Evolutionary conservation across 2,888 invertebrate genomes (phyloP), one percentile per base, ranked within the genome.

Genomic region (Lasioglossum marginatum): DNA sequence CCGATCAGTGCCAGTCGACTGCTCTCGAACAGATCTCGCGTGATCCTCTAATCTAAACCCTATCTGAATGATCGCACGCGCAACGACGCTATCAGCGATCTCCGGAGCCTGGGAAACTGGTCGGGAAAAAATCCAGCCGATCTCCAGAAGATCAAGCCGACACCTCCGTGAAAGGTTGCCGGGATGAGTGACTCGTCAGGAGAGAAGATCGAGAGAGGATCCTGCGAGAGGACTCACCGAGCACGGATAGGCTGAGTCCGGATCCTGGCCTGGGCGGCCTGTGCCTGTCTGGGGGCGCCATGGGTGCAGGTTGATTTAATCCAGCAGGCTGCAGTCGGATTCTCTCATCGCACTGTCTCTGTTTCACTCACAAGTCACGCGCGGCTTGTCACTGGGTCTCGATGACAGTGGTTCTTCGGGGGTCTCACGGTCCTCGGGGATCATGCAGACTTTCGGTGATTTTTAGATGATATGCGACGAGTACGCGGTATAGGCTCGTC

Each of bases 191-290:
- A 68, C 19, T 68, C 68, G 37, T 37, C n/a, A 52, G 23, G 8
- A 52, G 52, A 52, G 52, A 52, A 52, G 52, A n/a, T 52, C 66
- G 31, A 66, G 66, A 23, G 37, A 66, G 34, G 66, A 66, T 66
- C 23, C 16, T 31, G 27, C 37, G 34, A 19, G n/a, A 45, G 72
- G 82, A 95, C 95, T 95, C 94, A 96, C 96, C 95, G 89, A 96
- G 93, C 87, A 95, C 95, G 82, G 95, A 95, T 91, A 95, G 94
- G 93, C 95, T 95, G 87, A 95, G 94, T 72, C 95, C 95, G 81
- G 95, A 95, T 90, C 95, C 95, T 90, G 95, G 95, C 92, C 95
- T 94, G 88, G 93, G 93, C 90, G 92, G 91, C 89, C 93, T 92
- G 89, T 93, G 92, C 89, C 93, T 93, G 90, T 94, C 94, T 86